phyloP scores from a whole-genome alignment of 2,888 invertebrate genomes.

The Pharmacophagus antenor region DNA sequence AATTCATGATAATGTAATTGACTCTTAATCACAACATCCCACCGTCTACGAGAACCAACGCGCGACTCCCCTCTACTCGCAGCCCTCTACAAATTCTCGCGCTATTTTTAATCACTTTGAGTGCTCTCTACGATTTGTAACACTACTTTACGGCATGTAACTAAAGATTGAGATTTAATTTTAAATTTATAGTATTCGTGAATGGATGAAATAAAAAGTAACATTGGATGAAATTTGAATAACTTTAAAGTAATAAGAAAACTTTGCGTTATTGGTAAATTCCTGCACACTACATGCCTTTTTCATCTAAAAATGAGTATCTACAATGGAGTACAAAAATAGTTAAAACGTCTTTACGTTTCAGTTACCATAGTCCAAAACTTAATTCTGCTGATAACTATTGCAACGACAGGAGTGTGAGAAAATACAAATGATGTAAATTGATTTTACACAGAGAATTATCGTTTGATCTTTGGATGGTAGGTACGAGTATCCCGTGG shows the following conservation, averaged over 20 bases:
- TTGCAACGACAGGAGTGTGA: constrained; percentile 15
- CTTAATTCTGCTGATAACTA: neutral
- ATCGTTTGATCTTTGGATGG: constrained; percentile 43
- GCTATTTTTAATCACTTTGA: constrained; percentile 74
- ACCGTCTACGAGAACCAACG: constrained; percentile 15
- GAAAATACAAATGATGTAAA: constrained; percentile 43
- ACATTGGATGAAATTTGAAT: neutral
- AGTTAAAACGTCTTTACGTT: neutral
- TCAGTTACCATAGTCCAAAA: neutral
- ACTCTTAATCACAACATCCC: constrained; percentile 13
- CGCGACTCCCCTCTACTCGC: constrained; percentile 35
- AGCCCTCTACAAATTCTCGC: constrained; percentile 42
- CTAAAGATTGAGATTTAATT: constrained; percentile 54
- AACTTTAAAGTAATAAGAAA: too few relatives aligned
- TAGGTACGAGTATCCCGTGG: constrained; percentile 45
- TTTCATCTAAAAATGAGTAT: neutral
- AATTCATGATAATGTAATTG: constrained; percentile 19
- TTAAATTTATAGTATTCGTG: constrained; percentile 41
- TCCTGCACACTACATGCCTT: neutral
- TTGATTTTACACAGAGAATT: constrained; percentile 48
- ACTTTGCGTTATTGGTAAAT: too few relatives aligned
- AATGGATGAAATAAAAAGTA: constrained; percentile 15
- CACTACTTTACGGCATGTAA: constrained; percentile 63
- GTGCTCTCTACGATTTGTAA: constrained; percentile 70
- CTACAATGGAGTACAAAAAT: neutral